These are phyloP conservation scores for Sander lucioperca DNA, from an alignment of 2,113 vertebrate genomes.

Conservation along the genomic window DNA sequence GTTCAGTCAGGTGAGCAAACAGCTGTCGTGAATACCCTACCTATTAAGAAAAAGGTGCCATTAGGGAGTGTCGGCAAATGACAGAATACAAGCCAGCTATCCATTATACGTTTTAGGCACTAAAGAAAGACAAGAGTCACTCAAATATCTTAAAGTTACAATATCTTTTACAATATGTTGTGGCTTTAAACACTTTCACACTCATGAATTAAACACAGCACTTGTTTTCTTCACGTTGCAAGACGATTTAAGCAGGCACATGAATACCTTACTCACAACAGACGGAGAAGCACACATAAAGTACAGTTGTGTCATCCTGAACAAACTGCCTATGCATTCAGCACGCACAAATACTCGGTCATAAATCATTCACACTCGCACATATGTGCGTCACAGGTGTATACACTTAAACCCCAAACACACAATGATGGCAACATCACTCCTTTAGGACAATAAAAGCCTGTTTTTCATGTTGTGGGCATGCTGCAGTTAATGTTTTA, in stretches of 20 bases:
- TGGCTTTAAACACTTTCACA: conserved; percentile 69
- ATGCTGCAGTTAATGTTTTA: conserved; percentile 73
- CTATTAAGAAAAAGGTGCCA: conserved; percentile 58
- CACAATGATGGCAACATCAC: conserved; percentile 51
- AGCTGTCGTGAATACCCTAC: conserved; percentile 25
- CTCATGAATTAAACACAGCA: conserved; percentile 55
- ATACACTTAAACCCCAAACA: conserved; percentile 22
- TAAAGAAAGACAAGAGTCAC: conserved; percentile 69
- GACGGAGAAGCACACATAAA: conserved; percentile 45
- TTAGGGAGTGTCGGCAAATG: conserved; percentile 46
- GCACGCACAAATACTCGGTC: conserved; percentile 31
- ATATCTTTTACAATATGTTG: conserved; percentile 53
- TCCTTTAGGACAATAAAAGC: conserved; percentile 59
- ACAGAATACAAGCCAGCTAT: conserved; percentile 55
- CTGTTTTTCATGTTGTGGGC: conserved; percentile 57
- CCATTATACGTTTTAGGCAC: conserved; percentile 67
- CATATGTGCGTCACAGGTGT: conserved; percentile 16
- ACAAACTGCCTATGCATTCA: conserved; percentile 62
- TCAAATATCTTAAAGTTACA: conserved; percentile 63
- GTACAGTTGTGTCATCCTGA: conserved; percentile 33
- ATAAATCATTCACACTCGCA: conserved; percentile 32
- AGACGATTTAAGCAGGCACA: conserved; percentile 70
- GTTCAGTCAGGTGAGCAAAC: conserved; percentile 46
- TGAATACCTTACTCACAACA: conserved; percentile 66
- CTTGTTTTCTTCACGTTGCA: conserved; percentile 54